These are phyloP conservation scores for Botia kubotai DNA, from an alignment of 2,797 vertebrate genomes.

Conservation along the genomic window DNA sequence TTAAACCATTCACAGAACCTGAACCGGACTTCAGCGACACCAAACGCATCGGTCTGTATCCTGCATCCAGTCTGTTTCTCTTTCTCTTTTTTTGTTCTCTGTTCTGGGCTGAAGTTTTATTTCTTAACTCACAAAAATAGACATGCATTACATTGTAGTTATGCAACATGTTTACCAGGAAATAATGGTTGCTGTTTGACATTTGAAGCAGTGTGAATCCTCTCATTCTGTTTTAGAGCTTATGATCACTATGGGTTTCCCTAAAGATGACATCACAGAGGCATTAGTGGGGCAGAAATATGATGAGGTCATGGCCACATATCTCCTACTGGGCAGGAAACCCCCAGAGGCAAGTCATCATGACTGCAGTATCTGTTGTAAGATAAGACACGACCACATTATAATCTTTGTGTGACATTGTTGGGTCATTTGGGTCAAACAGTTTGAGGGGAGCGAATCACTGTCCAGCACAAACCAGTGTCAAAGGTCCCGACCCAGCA, in stretches of 20 bases:
- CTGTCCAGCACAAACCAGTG: conserved; percentile 87
- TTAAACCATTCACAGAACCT: conserved; percentile 86
- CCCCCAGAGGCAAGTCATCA: conserved; percentile 86
- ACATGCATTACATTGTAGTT: too few relatives aligned
- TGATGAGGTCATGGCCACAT: conserved; percentile 97
- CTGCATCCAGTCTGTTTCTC: background rate
- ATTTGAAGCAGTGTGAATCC: background rate
- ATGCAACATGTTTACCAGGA: too few relatives aligned
- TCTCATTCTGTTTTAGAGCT: conserved; percentile 79
- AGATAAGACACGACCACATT: background rate
- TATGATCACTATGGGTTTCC: conserved; percentile 98
- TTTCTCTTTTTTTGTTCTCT: background rate
- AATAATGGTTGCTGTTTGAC: too few relatives aligned
- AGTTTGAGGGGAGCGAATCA: conserved; percentile 96
- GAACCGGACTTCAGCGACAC: conserved; percentile 86
- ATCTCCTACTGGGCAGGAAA: conserved; percentile 95
- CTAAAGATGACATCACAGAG: conserved; percentile 94
- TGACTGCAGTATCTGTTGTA: background rate
- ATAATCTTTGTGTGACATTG: background rate
- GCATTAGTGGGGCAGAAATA: conserved; percentile 92
- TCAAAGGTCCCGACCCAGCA: conserved; percentile 92
- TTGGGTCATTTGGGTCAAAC: background rate
- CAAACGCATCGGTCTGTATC: conserved; percentile 82
- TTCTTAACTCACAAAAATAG: too few relatives aligned
- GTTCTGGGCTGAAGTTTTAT: too few relatives aligned